Evolutionary conservation across 2,797 vertebrate species (phyloP).

Genomic region (Gallinago nigripennis): DNA sequence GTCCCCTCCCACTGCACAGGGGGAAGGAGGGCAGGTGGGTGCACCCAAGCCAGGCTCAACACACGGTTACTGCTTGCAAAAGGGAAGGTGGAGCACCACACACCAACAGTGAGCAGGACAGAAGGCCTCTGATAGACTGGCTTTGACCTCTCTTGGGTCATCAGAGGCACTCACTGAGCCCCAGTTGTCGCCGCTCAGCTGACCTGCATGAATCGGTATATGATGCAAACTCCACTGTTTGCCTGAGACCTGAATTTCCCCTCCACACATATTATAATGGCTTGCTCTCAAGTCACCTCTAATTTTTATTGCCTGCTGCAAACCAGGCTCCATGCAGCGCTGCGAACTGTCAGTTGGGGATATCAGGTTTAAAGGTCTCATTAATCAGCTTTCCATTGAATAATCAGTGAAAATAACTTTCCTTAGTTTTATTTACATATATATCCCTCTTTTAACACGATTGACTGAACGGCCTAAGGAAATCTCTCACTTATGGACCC

Average conservation of each 20-base stretch:
- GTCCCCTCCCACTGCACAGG: neutral
- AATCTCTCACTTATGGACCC: neutral
- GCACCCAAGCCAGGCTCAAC: neutral
- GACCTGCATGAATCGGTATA: neutral
- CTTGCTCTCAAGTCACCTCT: neutral
- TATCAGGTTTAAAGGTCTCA: neutral
- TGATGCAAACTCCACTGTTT: neutral
- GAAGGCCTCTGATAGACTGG: neutral
- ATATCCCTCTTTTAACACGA: neutral
- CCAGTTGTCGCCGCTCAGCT: neutral
- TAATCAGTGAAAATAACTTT: neutral
- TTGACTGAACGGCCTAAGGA: neutral
- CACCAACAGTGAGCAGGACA: neutral
- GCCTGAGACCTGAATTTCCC: neutral
- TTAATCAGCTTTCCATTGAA: neutral
- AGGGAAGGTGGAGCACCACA: neutral
- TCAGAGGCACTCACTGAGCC: neutral
- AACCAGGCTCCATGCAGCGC: neutral
- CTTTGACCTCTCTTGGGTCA: neutral
- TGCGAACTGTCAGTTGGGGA: neutral
- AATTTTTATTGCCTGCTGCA: neutral
- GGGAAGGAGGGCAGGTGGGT: neutral
- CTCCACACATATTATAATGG: neutral
- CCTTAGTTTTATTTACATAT: neutral
- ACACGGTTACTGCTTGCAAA: neutral